Percentiles rank a stretch among this genome's conserved stretches.
Conservation (phyloP, 2,888 invertebrate species). For the Cheilosia soror region DNA sequence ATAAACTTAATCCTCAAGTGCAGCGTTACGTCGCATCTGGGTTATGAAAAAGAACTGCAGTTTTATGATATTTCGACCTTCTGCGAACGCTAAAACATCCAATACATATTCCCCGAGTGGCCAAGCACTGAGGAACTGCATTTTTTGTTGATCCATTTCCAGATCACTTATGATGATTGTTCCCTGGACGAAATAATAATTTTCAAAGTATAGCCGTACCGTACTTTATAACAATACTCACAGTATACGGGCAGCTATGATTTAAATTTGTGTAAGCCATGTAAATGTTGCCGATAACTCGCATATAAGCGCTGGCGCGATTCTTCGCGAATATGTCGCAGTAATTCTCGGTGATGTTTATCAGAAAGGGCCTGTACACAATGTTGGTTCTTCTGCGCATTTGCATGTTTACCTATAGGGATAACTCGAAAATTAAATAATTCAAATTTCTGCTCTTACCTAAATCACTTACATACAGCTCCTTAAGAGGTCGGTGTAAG, state of each 20-base stretch:
- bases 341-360: conserved; percentile 33
- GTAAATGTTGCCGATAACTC: background rate
- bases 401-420: background rate
- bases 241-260: conserved; percentile 37
- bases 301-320: background rate
- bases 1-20: too few species aligned
- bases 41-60: background rate
- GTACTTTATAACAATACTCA: conserved; percentile 1
- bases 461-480: conserved; percentile 1
- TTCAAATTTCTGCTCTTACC: background rate
- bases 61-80: background rate
- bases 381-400: conserved; percentile 6
- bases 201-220: too few species aligned
- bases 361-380: conserved; percentile 3
- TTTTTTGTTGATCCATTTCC: background rate
- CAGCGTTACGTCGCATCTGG: too few species aligned
- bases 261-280: conserved; percentile 18
- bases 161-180: background rate
- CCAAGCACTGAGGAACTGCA: background rate
- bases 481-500: background rate
- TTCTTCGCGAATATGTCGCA: conserved; percentile 31
- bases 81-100: background rate
- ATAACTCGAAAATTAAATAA: background rate
- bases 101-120: background rate
- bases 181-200: background rate